Evolutionary conservation across 2,113 vertebrate species (phyloP).

Genomic region (Cavia aperea): DNA sequence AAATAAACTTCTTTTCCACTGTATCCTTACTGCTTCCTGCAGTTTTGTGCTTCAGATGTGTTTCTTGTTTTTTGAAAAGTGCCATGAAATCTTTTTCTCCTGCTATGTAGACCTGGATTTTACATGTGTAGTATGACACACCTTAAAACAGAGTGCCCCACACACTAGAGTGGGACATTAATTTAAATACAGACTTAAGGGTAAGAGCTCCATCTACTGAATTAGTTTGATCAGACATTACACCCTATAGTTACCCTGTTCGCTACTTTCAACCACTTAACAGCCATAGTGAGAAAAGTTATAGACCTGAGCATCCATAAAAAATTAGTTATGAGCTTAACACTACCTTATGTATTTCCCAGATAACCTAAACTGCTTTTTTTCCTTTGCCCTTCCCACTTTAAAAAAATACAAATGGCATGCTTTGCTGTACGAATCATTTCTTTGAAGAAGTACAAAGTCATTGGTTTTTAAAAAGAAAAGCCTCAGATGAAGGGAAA

Average conservation of each 20-base stretch:
- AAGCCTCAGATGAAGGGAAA: constrained; percentile 50
- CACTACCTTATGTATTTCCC: constrained; percentile 43
- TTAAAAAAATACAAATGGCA: constrained; percentile 42
- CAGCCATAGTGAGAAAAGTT: constrained; percentile 50
- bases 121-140: constrained; percentile 46
- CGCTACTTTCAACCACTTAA: constrained; percentile 51
- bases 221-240: constrained; percentile 61
- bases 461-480: constrained; percentile 45
- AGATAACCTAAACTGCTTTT: not conserved
- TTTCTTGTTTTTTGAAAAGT: constrained; percentile 39
- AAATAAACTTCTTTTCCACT: constrained; percentile 17
- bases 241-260: constrained; percentile 64
- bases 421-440: constrained; percentile 10
- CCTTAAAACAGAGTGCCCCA: constrained; percentile 57
- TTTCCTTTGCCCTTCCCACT: not conserved
- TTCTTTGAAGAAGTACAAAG: constrained; percentile 35
- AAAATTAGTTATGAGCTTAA: not conserved
- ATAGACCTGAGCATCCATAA: not conserved
- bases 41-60: constrained; percentile 11
- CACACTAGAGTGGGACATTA: constrained; percentile 49
- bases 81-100: constrained; percentile 40
- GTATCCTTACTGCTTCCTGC: not conserved
- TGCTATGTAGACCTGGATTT: constrained; percentile 9
- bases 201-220: constrained; percentile 73
- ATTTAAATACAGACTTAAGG: constrained; percentile 66